phyloP scores from a whole-genome alignment of 2,888 invertebrate species.

The Lypha dubia region DNA sequence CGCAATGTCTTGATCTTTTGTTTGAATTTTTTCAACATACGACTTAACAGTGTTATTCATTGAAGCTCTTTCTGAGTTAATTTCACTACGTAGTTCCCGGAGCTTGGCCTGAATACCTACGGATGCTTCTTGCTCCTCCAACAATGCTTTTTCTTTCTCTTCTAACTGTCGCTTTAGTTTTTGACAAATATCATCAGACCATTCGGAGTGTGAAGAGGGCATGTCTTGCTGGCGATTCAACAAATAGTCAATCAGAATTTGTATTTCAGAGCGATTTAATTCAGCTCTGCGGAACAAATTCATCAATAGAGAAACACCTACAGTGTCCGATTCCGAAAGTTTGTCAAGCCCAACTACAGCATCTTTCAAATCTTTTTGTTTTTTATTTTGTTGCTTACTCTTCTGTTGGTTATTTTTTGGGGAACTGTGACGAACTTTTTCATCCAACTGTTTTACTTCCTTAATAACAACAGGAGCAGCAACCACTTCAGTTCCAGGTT shows the following conservation, averaged over 20 bases:
- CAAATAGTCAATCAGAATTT: slow-evolving; percentile 93
- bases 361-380: slow-evolving; percentile 81
- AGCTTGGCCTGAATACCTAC: slow-evolving; percentile 90
- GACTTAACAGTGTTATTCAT: slow-evolving; percentile 80
- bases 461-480: slow-evolving; percentile 76
- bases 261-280: slow-evolving; percentile 93
- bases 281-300: slow-evolving; percentile 91
- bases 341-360: slow-evolving; percentile 79
- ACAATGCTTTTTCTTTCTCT: slow-evolving; percentile 91
- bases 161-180: slow-evolving; percentile 94
- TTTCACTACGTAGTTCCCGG: slow-evolving; percentile 88
- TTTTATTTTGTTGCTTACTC: slow-evolving; percentile 86
- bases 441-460: slow-evolving; percentile 77
- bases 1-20: slow-evolving; percentile 80
- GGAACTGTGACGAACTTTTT: slow-evolving; percentile 76
- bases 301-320: slow-evolving; percentile 88
- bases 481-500: slow-evolving; percentile 73
- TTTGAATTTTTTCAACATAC: slow-evolving; percentile 79
- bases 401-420: slow-evolving; percentile 79
- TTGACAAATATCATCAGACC: slow-evolving; percentile 94
- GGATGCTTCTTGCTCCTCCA: slow-evolving; percentile 90
- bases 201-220: slow-evolving; percentile 90
- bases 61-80: slow-evolving; percentile 82
- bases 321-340: slow-evolving; percentile 88
- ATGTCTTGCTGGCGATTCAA: slow-evolving; percentile 94